Conservation (phyloP, 1,140 invertebrate genomes). For the Armadillidium nasatum region DNA sequence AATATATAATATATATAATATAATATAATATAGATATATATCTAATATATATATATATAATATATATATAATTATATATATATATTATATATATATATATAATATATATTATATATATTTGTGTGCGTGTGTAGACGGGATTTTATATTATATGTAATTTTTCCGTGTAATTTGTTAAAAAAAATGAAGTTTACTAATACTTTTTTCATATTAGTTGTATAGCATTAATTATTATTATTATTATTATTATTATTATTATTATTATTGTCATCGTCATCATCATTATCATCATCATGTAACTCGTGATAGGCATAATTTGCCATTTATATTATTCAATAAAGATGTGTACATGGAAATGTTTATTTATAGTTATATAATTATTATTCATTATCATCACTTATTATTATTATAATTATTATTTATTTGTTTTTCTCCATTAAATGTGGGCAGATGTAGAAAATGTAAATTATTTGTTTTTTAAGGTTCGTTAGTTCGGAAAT, state of each 20-base stretch:
- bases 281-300: not conserved
- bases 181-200: too few relatives aligned
- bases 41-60: too few relatives aligned
- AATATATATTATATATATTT: too few relatives aligned
- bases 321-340: not conserved
- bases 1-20: too few relatives aligned
- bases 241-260: too few relatives aligned
- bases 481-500: slow-evolving; percentile 14
- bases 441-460: slow-evolving; percentile 43
- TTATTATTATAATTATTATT: slow-evolving; percentile 16
- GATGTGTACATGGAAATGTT: slow-evolving; percentile 3
- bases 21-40: too few relatives aligned
- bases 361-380: slow-evolving; percentile 34
- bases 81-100: too few relatives aligned
- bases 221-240: too few relatives aligned
- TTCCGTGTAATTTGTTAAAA: slow-evolving; percentile 38
- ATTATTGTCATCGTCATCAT: slow-evolving; percentile 19
- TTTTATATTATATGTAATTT: slow-evolving; percentile 35
- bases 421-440: slow-evolving; percentile 42
- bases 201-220: too few relatives aligned
- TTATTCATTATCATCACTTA: slow-evolving; percentile 32
- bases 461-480: slow-evolving; percentile 38
- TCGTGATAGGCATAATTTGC: not conserved
- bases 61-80: too few relatives aligned
- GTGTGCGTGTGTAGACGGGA: slow-evolving; percentile 37